Percentiles rank a stretch among this genome's conserved stretches.
phyloP scores from a whole-genome alignment of 2,113 vertebrate genomes.

The Cathartes aura region DNA sequence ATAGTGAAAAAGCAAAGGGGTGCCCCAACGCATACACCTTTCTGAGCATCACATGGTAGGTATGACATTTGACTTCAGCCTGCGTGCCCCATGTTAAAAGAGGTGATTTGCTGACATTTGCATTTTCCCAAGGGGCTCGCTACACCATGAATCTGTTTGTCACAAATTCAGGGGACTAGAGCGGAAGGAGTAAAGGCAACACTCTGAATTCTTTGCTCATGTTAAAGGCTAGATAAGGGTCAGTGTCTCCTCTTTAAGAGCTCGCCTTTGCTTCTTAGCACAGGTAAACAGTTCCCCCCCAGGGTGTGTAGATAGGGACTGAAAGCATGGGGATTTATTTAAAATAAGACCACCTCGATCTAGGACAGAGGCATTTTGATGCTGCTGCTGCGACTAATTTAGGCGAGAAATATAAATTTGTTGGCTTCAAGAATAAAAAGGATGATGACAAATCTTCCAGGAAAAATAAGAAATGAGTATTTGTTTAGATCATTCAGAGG shows the following conservation, averaged over 20 bases:
- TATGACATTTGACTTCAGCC: not conserved
- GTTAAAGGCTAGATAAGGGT: not conserved
- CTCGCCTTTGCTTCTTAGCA: not conserved
- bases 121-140: slow-evolving; percentile 6
- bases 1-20: not conserved
- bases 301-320: not conserved
- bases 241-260: slow-evolving; percentile 9
- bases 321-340: not conserved
- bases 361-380: not conserved
- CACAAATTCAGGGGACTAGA: slow-evolving; percentile 1
- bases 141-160: not conserved
- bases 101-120: slow-evolving; percentile 23
- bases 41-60: not conserved
- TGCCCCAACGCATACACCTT: not conserved
- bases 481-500: not conserved
- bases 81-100: not conserved
- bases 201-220: slow-evolving; percentile 4
- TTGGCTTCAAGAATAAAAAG: not conserved
- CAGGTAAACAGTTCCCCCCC: slow-evolving; percentile 36
- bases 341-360: not conserved
- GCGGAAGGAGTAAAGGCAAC: not conserved
- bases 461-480: not conserved
- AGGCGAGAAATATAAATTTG: not conserved
- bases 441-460: not conserved
- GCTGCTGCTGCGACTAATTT: not conserved